Conservation (phyloP, 2,797 vertebrate species). For the Mionectes olivaceus region DNA sequence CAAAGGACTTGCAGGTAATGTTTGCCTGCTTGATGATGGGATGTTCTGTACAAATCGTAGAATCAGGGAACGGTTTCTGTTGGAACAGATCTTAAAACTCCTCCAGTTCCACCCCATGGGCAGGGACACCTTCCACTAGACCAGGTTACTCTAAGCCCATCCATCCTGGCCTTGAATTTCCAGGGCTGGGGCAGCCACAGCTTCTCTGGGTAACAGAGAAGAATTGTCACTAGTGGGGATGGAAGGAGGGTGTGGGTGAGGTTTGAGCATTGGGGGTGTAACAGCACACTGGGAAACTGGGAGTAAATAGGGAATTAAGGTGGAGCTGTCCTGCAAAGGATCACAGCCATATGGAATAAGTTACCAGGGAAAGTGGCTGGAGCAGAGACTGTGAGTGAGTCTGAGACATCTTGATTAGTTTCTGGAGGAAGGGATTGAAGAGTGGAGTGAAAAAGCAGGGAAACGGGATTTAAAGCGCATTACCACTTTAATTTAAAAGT, state of each 20-base stretch:
- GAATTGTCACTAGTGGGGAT: neutral
- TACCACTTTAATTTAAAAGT: slow-evolving; percentile 69
- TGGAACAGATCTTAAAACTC: neutral
- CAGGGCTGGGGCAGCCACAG: neutral
- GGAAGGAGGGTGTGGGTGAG: rapidly evolving
- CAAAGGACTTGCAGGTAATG: rapidly evolving
- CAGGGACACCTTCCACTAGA: neutral
- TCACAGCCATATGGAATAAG: slow-evolving; percentile 53
- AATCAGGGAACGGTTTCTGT: neutral
- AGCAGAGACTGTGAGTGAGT: slow-evolving; percentile 13
- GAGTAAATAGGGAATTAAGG: neutral
- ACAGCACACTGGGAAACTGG: neutral
- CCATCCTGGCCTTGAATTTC: neutral
- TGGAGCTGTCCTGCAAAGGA: neutral
- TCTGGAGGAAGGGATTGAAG: slow-evolving; percentile 58
- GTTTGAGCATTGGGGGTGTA: rapidly evolving
- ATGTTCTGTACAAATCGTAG: neutral
- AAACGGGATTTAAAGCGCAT: slow-evolving; percentile 64
- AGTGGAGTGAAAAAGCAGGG: slow-evolving; percentile 62
- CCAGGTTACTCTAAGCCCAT: neutral
- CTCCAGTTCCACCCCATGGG: neutral
- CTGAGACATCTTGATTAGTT: slow-evolving; percentile 69
- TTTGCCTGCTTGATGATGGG: neutral
- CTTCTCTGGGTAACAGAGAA: neutral
- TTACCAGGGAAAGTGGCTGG: slow-evolving; percentile 54